Evolutionary conservation across 2,797 vertebrate species (phyloP), one percentile per base, ranked within the genome.

Genomic region (Setipinna tenuifilis): DNA sequence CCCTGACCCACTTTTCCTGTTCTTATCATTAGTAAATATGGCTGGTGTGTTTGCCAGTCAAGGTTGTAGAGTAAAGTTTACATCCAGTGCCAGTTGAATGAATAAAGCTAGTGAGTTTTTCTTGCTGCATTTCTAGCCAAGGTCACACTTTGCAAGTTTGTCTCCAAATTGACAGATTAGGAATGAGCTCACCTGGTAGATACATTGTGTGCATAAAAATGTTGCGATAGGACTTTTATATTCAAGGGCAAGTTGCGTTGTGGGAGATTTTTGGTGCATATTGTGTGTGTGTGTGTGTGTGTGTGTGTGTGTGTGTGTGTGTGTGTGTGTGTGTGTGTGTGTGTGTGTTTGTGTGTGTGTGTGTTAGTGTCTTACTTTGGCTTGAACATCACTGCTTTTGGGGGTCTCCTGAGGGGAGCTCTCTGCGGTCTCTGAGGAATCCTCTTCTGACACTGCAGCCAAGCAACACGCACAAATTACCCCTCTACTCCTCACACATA

Each of bases 361-460:
- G 12, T 17, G 71, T 44, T 4, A 41, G 71, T 44, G 35, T 78
- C 14, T 89, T 93, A 96, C 95, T 92, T 94, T 95, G 89, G 92
- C 93, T 89, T 92, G 95, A 90, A 95, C 93, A 86, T 94, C 93
- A 25, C 87, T 90, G 86, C 94, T 93, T 1, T 93, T 94, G 25
- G 88, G 90, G 46, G 93, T 89, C 85, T 94, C 93, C 86, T 93
- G 94, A 54, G 89, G 89, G 65, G 92, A 91, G 21, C 88, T 91
- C 85, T 94, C 95, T 1, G 93, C 89, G 11, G 93, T 88, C 59
- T 95, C 95, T 87, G 94, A 93, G 19, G 68, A 86, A 89, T 95
- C 95, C 87, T 95, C 95, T 92, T 96, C 95, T 85, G 95, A 95
- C 88, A 96, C 95, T 96, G 91, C 17, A 87, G 90, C 50, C 84